Evolutionary conservation across 2,113 vertebrate genomes (phyloP).

Genomic region (Merops nubicus): DNA sequence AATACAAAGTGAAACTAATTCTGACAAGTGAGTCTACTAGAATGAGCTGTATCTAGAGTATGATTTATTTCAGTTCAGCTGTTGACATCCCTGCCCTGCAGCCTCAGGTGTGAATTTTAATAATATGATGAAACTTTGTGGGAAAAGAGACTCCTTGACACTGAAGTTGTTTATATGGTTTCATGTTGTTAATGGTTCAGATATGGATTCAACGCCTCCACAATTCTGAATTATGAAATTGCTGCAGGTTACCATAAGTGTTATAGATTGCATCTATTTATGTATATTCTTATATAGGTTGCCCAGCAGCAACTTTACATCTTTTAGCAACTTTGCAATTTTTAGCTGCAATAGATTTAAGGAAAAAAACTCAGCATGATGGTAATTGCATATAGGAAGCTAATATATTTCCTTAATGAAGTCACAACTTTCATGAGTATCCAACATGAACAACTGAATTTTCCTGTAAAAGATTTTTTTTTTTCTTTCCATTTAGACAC

Average conservation of each 20-base stretch:
- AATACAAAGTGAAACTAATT: background rate
- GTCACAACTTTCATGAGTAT: background rate
- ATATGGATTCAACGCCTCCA: background rate
- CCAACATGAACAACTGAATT: background rate
- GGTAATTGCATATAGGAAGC: background rate
- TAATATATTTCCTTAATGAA: background rate
- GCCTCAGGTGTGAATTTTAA: conserved; percentile 19
- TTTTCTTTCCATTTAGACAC: background rate
- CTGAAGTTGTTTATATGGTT: background rate
- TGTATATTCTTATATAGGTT: background rate
- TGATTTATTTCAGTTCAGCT: background rate
- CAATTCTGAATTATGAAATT: background rate
- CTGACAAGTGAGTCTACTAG: background rate
- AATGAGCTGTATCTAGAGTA: background rate
- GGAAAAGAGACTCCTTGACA: background rate
- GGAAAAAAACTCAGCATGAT: background rate
- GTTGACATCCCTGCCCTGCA: background rate
- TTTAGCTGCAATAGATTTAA: background rate
- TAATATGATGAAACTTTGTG: background rate
- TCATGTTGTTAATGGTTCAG: background rate
- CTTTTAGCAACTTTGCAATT: too few species aligned
- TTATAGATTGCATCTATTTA: conserved; percentile 17
- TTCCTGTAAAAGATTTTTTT: background rate
- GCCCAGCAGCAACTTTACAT: background rate
- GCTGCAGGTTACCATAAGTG: background rate